Evolutionary conservation across 2,888 invertebrate genomes (phyloP).

Genomic region (Dasysyrphus albostriatus): DNA sequence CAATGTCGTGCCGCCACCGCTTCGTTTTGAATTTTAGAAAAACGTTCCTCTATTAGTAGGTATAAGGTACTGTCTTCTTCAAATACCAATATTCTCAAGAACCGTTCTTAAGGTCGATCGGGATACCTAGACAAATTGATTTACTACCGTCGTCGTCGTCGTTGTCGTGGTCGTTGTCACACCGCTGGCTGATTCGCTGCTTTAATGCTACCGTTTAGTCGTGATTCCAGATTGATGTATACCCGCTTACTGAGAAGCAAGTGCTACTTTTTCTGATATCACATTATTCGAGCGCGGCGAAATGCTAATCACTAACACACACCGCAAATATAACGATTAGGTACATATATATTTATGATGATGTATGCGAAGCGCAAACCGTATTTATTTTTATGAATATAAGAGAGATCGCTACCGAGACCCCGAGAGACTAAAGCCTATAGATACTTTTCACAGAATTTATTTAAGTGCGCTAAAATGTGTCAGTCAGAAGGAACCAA

Average conservation of each 20-base stretch:
- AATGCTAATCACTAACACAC: constrained; percentile 69
- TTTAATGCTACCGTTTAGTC: constrained; percentile 18
- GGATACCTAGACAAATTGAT: no score
- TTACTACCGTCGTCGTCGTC: neutral
- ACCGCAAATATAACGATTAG: constrained; percentile 21
- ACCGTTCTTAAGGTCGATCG: neutral
- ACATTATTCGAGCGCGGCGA: constrained; percentile 62
- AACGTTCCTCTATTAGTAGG: neutral
- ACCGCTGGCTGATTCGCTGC: neutral
- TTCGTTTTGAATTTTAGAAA: neutral
- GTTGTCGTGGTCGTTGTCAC: constrained; percentile 1
- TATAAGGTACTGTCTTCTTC: neutral
- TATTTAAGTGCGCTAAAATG: constrained; percentile 38
- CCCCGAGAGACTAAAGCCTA: constrained; percentile 29
- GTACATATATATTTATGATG: constrained; percentile 2
- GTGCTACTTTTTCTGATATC: constrained; percentile 70
- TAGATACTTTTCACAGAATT: constrained; percentile 36
- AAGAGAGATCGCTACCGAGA: constrained; percentile 50
- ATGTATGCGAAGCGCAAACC: constrained; percentile 39
- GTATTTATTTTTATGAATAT: constrained; percentile 30
- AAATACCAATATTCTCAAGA: neutral
- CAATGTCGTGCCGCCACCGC: constrained; percentile 33
- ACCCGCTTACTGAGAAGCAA: constrained; percentile 70
- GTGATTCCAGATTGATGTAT: constrained; percentile 75
- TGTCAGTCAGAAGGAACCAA: no score